Base-by-base conservation (phyloP, 1,140 invertebrate genomes). In the Drosophila azteca region DNA sequence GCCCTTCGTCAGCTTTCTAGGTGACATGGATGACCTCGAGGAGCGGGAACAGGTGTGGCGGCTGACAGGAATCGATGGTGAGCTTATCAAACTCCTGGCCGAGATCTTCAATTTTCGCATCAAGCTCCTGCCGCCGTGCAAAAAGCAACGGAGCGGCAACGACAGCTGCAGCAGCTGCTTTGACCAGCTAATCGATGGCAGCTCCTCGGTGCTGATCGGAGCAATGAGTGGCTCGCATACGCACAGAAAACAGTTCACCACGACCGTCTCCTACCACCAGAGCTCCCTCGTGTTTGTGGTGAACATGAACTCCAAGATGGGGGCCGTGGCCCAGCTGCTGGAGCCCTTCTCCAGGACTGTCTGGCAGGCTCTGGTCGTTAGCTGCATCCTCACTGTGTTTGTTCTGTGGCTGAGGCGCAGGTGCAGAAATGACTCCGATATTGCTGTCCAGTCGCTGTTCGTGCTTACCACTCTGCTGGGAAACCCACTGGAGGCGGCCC, bases 151-250 rank as follows among this genome's bases (percentile, higher is more conserved):
- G 7, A 46, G 4, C 3, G 13, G 35, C 50, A 8, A 15, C 11
- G n/a, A 61, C 2, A 49, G 62, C 6, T 51, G 54, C 54, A 26
- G 39, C 8, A 62, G 77, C 43, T 85, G 82, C 20, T 68, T 87
- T 39, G 52, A 67, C 3, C 61, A 87, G 69, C 44, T 85, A 46
- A 48, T 46, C 1, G 11, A 24, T 0, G 11, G 22, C 3, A 41
- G 48, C 6, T 78, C 82, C 5, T 69, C 79, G 9, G 57, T 88
- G 41, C 55, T 77, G 24, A 87, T 87, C 8, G 83, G 83, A 0
- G 82, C 83, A 1, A 54, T 88, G 50, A 87, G 83, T 20, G 83
- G 75, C 3, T 88, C 83, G 0, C 79, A 88, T 5, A 41, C 64
- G 54, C 43, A 60, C 13, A 64, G 83, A 0, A 50, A 57, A 4